Percentiles rank a stretch among this genome's conserved stretches.
These are phyloP conservation scores for Asarcornis scutulata DNA, from an alignment of 2,113 vertebrate species.

Conservation along the genomic window DNA sequence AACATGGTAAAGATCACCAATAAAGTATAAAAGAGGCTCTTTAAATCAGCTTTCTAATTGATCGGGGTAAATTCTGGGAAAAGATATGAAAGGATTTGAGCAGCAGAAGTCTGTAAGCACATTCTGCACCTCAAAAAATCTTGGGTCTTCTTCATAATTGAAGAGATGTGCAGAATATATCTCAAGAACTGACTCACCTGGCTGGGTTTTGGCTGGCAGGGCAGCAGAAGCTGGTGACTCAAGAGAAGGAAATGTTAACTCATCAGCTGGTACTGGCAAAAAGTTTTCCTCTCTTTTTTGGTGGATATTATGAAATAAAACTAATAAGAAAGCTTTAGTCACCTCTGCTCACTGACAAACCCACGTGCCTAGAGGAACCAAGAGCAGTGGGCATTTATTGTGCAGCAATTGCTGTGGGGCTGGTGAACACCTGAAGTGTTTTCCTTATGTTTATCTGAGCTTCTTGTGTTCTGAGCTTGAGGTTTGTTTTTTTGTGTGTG, in stretches of 20 bases:
- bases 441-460: neutral
- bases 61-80: neutral
- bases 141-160: neutral
- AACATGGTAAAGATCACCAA: neutral
- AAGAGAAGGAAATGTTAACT: neutral
- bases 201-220: neutral
- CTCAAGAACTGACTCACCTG: neutral
- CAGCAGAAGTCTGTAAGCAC: neutral
- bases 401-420: neutral
- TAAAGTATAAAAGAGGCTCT: neutral
- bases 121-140: neutral
- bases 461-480: neutral
- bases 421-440: neutral
- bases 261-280: neutral
- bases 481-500: neutral
- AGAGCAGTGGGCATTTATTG: neutral
- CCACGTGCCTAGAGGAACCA: neutral
- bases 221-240: neutral
- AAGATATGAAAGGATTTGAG: neutral
- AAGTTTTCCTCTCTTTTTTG: neutral
- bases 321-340: neutral
- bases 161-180: neutral
- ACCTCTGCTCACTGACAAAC: neutral
- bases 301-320: neutral
- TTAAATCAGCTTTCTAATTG: constrained; percentile 14